These are phyloP conservation scores for Megalops cyprinoides DNA, from an alignment of 2,797 vertebrate species.

Conservation along the genomic window DNA sequence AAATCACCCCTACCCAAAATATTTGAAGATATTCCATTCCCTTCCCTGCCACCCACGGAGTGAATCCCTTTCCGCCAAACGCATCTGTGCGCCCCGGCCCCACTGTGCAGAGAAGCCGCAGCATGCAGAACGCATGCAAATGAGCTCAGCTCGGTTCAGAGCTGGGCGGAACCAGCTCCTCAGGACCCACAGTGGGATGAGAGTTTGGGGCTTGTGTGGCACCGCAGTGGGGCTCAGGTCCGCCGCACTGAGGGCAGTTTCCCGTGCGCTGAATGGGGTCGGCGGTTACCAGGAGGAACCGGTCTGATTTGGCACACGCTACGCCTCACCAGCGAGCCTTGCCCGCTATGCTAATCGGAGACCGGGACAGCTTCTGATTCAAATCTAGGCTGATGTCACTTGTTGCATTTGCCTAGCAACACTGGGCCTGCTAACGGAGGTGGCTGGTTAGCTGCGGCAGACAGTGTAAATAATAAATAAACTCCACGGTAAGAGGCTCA, in stretches of 20 bases:
- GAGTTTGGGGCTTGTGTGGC: too few species aligned
- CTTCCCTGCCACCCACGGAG: neutral
- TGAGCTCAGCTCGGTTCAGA: neutral
- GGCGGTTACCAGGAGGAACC: too few species aligned
- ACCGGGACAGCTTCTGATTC: neutral
- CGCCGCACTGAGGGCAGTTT: neutral
- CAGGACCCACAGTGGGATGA: neutral
- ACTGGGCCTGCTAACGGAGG: neutral
- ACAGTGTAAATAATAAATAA: too few species aligned
- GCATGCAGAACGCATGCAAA: neutral
- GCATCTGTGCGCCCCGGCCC: neutral
- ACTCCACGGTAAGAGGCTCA: neutral
- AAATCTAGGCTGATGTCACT: neutral
- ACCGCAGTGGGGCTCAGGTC: too few species aligned
- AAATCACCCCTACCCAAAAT: constrained; percentile 19
- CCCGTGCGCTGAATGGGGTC: too few species aligned
- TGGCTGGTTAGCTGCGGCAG: neutral
- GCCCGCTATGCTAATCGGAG: too few species aligned
- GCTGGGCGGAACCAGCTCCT: neutral
- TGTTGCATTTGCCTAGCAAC: neutral
- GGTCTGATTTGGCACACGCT: too few species aligned
- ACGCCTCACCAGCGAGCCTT: too few species aligned
- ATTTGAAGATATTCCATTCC: neutral
- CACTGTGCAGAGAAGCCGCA: neutral
- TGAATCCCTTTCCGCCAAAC: neutral